Evolutionary conservation across 2,888 invertebrate genomes (phyloP), one percentile per base, ranked within the genome.

Genomic region (Drosophila picticornis): DNA sequence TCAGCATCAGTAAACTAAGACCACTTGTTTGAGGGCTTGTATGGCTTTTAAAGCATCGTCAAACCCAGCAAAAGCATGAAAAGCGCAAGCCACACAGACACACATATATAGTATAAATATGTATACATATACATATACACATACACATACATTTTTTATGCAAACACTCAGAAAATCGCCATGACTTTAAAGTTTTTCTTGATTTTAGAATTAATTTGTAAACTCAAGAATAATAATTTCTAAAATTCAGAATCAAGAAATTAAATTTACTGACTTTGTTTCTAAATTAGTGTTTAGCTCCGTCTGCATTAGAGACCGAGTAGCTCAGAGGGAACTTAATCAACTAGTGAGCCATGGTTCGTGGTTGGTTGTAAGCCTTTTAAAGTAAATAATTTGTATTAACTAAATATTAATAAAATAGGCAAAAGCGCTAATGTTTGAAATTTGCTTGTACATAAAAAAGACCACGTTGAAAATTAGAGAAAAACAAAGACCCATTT

Each of bases 11-110:
- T 65, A 62, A 57, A 68, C 74, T 71, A 77, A 82, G 73, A 80
- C 70, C 80, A 75, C 75, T 76, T 83, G 81, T 89, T 71, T 77
- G 72, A 56, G 48, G 62, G 40, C 46, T 65, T 68, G 64, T 68
- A 78, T 84, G 70, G 74, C 74, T 75, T 90, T 90, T 74, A 83
- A 82, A 83, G 72, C 75, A 67, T 29, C 73, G 63, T 53, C 68
- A 60, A 70, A 58, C 59, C 62, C 62, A 38, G 53, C 58, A 57
- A 67, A 50, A 46, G 61, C 59, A 66, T 38, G 43, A 70, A 84
- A 84, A 77, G 77, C 82, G 57, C 77, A 62, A 68, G 64, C 71
- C 53, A 70, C 66, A 55, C 32, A 22, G 32, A 62, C 32, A 29
- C 31, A 43, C 25, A 57, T 25, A 31, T n/a, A 43, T 32, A 60